Conservation (phyloP, 2,888 invertebrate genomes). For the Eumacrocentrus americanus region DNA sequence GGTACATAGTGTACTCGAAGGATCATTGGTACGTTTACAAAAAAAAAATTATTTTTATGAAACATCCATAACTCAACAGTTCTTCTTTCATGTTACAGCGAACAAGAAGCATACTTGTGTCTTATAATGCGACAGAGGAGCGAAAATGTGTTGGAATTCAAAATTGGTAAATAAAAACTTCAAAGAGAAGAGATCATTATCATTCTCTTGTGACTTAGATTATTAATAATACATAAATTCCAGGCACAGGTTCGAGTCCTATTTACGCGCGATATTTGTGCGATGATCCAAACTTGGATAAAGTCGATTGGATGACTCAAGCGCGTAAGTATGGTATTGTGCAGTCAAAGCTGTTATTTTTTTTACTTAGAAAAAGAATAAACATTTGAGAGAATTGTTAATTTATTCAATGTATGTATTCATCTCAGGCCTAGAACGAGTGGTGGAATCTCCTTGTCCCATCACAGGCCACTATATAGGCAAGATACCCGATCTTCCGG, state of each 20-base stretch:
- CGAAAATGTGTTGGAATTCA: conserved; percentile 68
- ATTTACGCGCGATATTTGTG: conserved; percentile 61
- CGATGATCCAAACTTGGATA: conserved; percentile 63
- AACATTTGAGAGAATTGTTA: conserved; percentile 31
- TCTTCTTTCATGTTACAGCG: conserved; percentile 60
- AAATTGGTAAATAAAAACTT: conserved; percentile 43
- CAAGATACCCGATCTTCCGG: conserved; percentile 67
- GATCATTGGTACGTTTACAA: conserved; percentile 61
- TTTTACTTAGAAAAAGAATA: neutral
- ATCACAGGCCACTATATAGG: conserved; percentile 72
- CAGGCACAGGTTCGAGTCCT: conserved; percentile 56
- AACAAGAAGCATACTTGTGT: conserved; percentile 67
- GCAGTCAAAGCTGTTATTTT: neutral
- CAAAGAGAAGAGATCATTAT: neutral
- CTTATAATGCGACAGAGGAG: conserved; percentile 67
- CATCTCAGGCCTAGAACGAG: conserved; percentile 57
- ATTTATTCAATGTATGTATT: conserved; percentile 24
- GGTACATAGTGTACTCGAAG: conserved; percentile 61
- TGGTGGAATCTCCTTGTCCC: conserved; percentile 67
- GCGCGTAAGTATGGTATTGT: conserved; percentile 67
- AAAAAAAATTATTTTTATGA: neutral
- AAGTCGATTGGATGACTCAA: conserved; percentile 69
- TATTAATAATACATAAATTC: conserved; percentile 11
- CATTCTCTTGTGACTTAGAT: neutral
- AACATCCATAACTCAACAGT: neutral